Evolutionary conservation across 2,797 vertebrate genomes (phyloP).

Genomic region (Semaprochilodus insignis): DNA sequence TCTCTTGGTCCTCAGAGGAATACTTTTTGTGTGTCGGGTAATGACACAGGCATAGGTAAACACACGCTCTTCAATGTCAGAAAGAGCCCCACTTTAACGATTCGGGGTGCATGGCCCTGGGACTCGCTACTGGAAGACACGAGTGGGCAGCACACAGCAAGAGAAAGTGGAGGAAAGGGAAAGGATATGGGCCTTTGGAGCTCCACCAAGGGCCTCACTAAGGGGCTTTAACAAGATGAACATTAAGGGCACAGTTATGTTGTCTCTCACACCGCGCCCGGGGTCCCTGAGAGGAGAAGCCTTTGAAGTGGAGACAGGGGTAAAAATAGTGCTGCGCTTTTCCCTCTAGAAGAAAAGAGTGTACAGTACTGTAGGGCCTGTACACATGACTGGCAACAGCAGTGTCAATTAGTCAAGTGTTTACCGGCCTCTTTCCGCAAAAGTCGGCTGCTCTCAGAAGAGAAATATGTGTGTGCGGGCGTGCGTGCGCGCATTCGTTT

Average conservation of each 20-base stretch:
- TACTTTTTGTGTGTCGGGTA: conserved; percentile 37
- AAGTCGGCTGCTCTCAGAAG: conserved; percentile 63
- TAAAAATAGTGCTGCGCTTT: conserved; percentile 76
- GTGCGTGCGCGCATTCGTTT: conserved; percentile 30
- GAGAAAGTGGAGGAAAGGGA: conserved; percentile 35
- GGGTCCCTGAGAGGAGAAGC: conserved; percentile 71
- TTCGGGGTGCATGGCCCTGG: conserved; percentile 58
- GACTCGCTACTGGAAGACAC: conserved; percentile 60
- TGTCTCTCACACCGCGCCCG: conserved; percentile 60
- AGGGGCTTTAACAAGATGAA: conserved; percentile 78
- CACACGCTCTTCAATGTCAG: conserved; percentile 52
- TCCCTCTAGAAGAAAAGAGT: conserved; percentile 65
- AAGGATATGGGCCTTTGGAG: conserved; percentile 63
- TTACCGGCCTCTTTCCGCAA: conserved; percentile 67
- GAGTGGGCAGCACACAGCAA: conserved; percentile 64
- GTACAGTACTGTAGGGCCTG: conserved; percentile 66
- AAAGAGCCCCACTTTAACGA: conserved; percentile 60
- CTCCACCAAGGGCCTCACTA: conserved; percentile 65
- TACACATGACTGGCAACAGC: conserved; percentile 69
- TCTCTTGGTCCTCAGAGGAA: conserved; percentile 47
- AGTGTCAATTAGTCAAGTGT: conserved; percentile 79
- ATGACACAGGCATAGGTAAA: conserved; percentile 33
- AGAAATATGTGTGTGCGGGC: conserved; percentile 54
- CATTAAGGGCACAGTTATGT: conserved; percentile 69
- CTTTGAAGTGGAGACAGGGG: conserved; percentile 69